A percentile compares a stretch with the other conserved stretches of the same genome.
Conservation (phyloP, 2,797 vertebrate genomes). For the Cuniculus paca region DNA sequence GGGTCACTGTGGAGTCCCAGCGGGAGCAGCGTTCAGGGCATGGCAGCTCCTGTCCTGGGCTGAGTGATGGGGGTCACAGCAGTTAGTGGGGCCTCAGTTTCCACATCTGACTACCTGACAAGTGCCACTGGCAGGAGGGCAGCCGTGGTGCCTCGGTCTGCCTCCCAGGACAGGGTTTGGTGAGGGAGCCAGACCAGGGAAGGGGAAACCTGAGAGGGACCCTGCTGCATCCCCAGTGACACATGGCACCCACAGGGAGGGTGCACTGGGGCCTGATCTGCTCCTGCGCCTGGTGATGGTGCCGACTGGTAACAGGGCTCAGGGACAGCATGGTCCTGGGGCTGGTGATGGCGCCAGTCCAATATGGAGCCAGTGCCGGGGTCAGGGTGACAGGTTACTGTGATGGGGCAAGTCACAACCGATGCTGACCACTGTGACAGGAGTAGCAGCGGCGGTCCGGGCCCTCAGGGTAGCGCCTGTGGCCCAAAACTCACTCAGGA, state of each 20-base stretch:
- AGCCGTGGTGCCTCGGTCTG: neutral
- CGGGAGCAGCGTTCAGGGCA: neutral
- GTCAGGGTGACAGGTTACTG: neutral
- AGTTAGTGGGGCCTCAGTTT: neutral
- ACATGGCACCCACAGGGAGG: neutral
- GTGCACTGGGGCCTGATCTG: neutral
- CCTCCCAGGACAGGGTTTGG: neutral
- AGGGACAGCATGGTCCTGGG: neutral
- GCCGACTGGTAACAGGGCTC: neutral
- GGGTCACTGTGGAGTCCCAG: neutral
- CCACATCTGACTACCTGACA: neutral
- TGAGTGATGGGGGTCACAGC: neutral
- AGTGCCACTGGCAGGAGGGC: fast-evolving
- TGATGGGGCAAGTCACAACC: too few relatives aligned
- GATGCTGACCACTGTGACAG: neutral
- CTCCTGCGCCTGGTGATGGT: neutral
- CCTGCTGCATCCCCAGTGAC: fast-evolving
- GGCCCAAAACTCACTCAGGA: neutral
- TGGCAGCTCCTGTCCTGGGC: neutral
- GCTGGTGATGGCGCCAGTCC: neutral
- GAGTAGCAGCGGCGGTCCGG: fast-evolving
- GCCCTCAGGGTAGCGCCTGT: neutral
- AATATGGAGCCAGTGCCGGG: neutral
- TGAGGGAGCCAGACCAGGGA: neutral
- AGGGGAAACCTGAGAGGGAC: neutral